Conservation (phyloP, 2,888 invertebrate genomes). For the Spatulosminthurus flaviceps region DNA sequence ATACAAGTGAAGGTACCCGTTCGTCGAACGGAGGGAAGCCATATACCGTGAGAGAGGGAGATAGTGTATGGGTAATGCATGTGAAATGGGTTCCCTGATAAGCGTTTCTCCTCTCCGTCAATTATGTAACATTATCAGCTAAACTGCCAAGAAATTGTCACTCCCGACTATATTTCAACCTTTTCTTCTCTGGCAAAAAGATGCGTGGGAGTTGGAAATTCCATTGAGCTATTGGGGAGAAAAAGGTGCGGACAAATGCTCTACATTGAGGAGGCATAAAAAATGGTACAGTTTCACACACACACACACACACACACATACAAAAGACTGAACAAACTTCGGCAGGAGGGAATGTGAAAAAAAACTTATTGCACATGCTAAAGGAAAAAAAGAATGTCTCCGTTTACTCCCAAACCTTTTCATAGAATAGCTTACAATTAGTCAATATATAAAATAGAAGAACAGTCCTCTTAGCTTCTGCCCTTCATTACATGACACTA, state of each 20-base stretch:
- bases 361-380: background rate
- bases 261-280: background rate
- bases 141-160: constrained; percentile 29
- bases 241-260: constrained; percentile 2
- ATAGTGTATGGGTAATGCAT: background rate
- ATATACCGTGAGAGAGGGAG: background rate
- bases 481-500: background rate
- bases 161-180: constrained; percentile 35
- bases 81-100: constrained; percentile 19
- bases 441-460: constrained; percentile 5
- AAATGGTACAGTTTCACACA: background rate
- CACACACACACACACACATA: background rate
- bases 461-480: background rate
- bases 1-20: no score
- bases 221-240: constrained; percentile 3
- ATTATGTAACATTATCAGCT: constrained; percentile 32
- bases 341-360: background rate
- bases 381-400: background rate
- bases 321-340: background rate
- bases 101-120: constrained; percentile 18
- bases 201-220: constrained; percentile 16
- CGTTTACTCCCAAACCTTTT: background rate
- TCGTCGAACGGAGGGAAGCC: background rate
- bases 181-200: constrained; percentile 4
- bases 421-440: background rate